phyloP scores from a whole-genome alignment of 2,797 vertebrate genomes.

The Enteromius mattozi region DNA sequence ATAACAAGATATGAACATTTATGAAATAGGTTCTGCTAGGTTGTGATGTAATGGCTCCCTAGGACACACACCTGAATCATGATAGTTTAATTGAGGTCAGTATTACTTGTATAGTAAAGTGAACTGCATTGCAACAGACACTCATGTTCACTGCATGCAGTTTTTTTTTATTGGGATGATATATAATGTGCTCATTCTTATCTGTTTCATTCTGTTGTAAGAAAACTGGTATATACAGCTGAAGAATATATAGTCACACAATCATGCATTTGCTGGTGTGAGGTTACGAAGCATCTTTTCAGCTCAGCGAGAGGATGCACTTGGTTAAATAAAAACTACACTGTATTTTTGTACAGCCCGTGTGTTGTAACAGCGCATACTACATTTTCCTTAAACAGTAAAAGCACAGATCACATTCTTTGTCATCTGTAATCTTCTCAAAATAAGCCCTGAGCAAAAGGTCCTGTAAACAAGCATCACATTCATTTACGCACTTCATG shows the following conservation, averaged over 20 bases:
- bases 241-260: neutral
- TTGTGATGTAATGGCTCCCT: neutral
- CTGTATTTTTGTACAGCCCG: neutral
- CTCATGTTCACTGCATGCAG: slow-evolving; percentile 35
- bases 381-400: slow-evolving; percentile 16
- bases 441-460: slow-evolving; percentile 79
- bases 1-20: neutral
- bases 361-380: slow-evolving; percentile 23
- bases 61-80: neutral
- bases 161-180: slow-evolving; percentile 29
- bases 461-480: slow-evolving; percentile 76
- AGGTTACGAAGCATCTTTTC: slow-evolving; percentile 17
- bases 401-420: slow-evolving; percentile 67
- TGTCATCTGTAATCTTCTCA: slow-evolving; percentile 70
- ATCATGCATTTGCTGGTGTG: slow-evolving; percentile 32
- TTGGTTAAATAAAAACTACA: neutral
- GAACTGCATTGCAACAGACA: neutral
- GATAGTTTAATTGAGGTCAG: neutral
- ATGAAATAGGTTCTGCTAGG: neutral
- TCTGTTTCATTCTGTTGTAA: neutral
- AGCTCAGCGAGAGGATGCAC: slow-evolving; percentile 15
- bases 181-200: slow-evolving; percentile 3
- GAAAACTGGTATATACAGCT: slow-evolving; percentile 17
- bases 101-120: neutral
- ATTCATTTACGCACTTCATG: slow-evolving; percentile 63